Conservation (phyloP, 2,888 invertebrate genomes). For the Melipona bicolor region DNA sequence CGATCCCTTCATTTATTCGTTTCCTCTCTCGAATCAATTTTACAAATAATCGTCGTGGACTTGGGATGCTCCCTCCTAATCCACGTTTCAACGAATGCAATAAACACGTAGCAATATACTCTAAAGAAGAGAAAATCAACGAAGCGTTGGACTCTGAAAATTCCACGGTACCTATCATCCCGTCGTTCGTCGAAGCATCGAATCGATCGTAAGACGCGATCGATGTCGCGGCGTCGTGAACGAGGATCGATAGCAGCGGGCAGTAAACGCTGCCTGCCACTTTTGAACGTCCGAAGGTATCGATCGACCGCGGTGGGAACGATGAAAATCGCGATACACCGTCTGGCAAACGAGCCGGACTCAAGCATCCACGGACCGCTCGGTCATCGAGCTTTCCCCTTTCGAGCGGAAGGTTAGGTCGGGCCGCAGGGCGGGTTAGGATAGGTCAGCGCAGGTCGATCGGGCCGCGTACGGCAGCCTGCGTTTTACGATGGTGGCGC, state of each 20-base stretch:
- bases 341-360: conserved; percentile 16
- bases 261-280: conserved; percentile 9
- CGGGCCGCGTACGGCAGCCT: conserved; percentile 59
- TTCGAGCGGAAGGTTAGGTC: conserved; percentile 45
- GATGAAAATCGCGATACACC: conserved; percentile 50
- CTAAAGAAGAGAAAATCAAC: not conserved
- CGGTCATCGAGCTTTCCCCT: conserved; percentile 59
- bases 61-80: not conserved
- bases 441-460: conserved; percentile 69
- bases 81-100: not conserved
- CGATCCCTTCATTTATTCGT: not conserved
- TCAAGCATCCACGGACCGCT: conserved; percentile 47
- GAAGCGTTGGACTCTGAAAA: no score
- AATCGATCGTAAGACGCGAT: not conserved
- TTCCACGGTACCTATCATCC: no score
- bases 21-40: not conserved
- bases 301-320: conserved; percentile 13
- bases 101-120: not conserved
- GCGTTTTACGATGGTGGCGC: conserved; percentile 67
- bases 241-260: conserved; percentile 3
- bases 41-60: not conserved
- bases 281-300: conserved; percentile 15
- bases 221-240: not conserved
- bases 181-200: no score
- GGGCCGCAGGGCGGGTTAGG: conserved; percentile 59